These are phyloP conservation scores for Melanotaenia trifasciata DNA, from an alignment of 2,797 vertebrate species.

Conservation along the genomic window DNA sequence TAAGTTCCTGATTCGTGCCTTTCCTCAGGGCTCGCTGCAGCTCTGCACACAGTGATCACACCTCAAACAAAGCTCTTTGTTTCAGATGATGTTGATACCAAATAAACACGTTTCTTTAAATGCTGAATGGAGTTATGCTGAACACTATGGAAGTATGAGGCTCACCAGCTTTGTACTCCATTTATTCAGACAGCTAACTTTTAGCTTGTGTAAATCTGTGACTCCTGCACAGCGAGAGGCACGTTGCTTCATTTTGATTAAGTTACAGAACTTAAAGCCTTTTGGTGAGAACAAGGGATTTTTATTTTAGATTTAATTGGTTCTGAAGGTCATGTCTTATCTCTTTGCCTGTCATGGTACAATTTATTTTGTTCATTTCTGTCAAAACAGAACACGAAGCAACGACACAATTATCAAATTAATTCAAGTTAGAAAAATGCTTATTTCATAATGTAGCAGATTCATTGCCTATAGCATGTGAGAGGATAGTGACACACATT, in stretches of 20 bases:
- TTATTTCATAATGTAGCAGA: background rate
- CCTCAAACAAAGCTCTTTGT: no score
- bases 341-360: background rate
- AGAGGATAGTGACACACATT: background rate
- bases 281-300: background rate
- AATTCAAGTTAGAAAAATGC: background rate
- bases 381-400: background rate
- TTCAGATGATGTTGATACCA: background rate
- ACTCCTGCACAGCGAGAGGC: background rate
- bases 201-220: background rate
- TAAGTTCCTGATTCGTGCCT: constrained; percentile 6
- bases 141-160: background rate
- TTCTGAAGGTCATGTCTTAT: constrained; percentile 11
- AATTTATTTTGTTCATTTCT: constrained; percentile 2
- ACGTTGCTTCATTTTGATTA: background rate
- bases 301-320: constrained; percentile 13
- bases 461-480: background rate
- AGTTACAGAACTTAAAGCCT: background rate
- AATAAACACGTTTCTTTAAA: background rate
- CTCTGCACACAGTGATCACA: background rate
- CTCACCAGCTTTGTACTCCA: background rate
- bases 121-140: background rate
- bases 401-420: background rate
- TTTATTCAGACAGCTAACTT: background rate
- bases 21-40: constrained; percentile 4